Percentiles rank a stretch among this genome's conserved stretches.
Conservation (phyloP, 2,797 vertebrate genomes). For the Kryptopterus vitreolus region DNA sequence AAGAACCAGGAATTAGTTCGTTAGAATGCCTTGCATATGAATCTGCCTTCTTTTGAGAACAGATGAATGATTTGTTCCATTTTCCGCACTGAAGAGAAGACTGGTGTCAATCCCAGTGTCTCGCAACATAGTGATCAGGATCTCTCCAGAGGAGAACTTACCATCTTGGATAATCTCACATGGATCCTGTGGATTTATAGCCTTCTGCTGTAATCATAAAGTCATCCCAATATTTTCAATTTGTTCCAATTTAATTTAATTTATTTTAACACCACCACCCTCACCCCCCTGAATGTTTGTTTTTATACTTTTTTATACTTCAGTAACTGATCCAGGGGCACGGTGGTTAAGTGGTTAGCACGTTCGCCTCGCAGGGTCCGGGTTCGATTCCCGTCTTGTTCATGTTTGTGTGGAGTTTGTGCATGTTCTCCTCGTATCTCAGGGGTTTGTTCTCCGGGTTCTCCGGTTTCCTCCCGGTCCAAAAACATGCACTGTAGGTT, state of each 20-base stretch:
- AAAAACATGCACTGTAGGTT: too few species aligned
- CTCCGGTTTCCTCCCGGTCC: too few species aligned
- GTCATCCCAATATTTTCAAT: not conserved
- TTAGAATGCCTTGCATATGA: not conserved
- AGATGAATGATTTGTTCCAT: not conserved
- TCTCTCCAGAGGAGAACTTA: not conserved
- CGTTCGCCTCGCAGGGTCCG: too few species aligned
- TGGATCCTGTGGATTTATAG: not conserved
- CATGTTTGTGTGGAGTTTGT: too few species aligned
- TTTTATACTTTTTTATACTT: not conserved
- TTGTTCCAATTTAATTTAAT: not conserved
- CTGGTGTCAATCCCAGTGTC: conserved; percentile 12
- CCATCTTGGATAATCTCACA: not conserved
- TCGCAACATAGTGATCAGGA: not conserved
- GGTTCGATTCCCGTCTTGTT: too few species aligned
- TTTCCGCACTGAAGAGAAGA: not conserved
- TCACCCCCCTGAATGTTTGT: not conserved
- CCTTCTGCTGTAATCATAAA: not conserved
- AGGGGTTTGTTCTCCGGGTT: too few species aligned
- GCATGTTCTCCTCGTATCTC: too few species aligned
- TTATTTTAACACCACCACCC: too few species aligned
- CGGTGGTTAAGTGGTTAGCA: too few species aligned
- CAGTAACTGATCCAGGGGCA: too few species aligned
- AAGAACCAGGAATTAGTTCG: not conserved
- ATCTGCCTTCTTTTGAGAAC: not conserved